Percentiles rank a stretch among this genome's conserved stretches.
phyloP scores from a whole-genome alignment of 2,888 invertebrate species.

The Mactromeris polynyma region DNA sequence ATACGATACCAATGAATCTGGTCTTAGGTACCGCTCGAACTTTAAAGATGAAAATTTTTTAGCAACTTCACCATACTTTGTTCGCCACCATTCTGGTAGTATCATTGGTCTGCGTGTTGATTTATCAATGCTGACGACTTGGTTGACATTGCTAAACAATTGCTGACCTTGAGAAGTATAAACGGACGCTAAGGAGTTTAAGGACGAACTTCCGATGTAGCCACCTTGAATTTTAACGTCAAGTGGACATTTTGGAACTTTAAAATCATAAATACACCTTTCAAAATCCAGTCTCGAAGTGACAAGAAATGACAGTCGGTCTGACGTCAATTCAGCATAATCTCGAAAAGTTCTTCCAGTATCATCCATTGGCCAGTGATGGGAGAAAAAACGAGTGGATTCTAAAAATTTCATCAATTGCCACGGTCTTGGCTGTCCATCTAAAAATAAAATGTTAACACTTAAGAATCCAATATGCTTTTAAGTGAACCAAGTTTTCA shows the following conservation, averaged over 20 bases:
- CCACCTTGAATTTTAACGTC: conserved; percentile 70
- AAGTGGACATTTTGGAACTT: conserved; percentile 70
- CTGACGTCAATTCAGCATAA: conserved; percentile 72
- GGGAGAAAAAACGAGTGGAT: conserved; percentile 69
- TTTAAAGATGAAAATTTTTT: conserved; percentile 68
- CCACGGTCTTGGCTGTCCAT: conserved; percentile 70
- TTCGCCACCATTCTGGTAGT: conserved; percentile 83
- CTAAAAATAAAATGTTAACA: conserved; percentile 37
- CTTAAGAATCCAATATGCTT: neutral
- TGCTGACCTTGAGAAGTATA: conserved; percentile 51
- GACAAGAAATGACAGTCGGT: conserved; percentile 72
- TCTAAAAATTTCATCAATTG: conserved; percentile 72
- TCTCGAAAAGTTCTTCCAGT: conserved; percentile 73
- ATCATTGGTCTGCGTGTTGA: conserved; percentile 78
- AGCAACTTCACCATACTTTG: conserved; percentile 74
- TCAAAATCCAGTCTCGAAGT: conserved; percentile 70
- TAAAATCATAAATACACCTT: conserved; percentile 67
- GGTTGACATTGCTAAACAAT: conserved; percentile 73
- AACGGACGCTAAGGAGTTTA: conserved; percentile 69
- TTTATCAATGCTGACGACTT: conserved; percentile 80
- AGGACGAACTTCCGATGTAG: conserved; percentile 75
- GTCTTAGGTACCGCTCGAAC: conserved; percentile 69
- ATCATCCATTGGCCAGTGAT: conserved; percentile 71
- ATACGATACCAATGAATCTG: conserved; percentile 64
- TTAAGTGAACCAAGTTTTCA: no score